Evolutionary conservation across 2,888 invertebrate genomes (phyloP).

Genomic region (Bellardia pandia): DNA sequence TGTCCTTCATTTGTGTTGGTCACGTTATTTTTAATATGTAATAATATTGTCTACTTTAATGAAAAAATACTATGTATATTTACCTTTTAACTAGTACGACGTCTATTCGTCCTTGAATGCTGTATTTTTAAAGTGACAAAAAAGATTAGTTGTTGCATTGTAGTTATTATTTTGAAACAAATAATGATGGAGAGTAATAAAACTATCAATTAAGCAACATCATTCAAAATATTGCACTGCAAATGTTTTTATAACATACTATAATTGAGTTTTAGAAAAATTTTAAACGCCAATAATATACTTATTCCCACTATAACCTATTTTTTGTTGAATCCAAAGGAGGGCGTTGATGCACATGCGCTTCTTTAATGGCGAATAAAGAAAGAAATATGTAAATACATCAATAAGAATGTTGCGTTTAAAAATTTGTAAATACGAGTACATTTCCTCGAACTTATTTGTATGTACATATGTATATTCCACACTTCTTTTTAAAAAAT

Average conservation of each 20-base stretch:
- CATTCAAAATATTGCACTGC: background rate
- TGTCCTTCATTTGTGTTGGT: background rate
- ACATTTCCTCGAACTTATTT: background rate
- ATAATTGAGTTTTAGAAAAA: background rate
- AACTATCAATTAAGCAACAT: constrained; percentile 1
- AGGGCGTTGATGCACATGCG: constrained; percentile 81
- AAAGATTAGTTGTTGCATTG: background rate
- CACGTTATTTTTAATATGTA: background rate
- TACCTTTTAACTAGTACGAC: constrained; percentile 28
- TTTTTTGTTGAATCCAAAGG: constrained; percentile 39
- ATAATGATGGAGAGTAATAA: background rate
- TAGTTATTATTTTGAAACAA: background rate
- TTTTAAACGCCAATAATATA: background rate
- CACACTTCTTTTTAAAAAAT: too few species aligned
- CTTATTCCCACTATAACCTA: background rate
- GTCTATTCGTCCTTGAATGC: constrained; percentile 29
- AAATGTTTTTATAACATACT: too few species aligned
- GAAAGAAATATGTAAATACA: background rate
- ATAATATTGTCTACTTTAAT: background rate
- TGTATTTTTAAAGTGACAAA: background rate
- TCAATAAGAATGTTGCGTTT: constrained; percentile 1
- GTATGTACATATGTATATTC: too few species aligned
- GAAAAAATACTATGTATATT: constrained; percentile 21
- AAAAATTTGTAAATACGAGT: background rate
- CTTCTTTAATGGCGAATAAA: constrained; percentile 65